Base-by-base conservation (phyloP, 2,888 invertebrate species). In the Ochropleura plecta region DNA sequence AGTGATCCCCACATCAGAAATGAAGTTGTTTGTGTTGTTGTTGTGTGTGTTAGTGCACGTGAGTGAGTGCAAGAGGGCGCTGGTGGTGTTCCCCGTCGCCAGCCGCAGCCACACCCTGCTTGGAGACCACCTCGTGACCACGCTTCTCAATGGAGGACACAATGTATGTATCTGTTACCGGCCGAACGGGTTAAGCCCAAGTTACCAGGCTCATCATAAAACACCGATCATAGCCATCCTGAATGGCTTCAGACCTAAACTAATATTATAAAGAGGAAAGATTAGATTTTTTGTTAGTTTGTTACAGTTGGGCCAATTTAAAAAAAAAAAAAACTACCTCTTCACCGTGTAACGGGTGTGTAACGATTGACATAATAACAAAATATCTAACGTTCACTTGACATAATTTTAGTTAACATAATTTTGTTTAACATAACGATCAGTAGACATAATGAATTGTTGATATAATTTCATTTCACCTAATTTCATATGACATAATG, bases 61-160 rank as follows among this genome's bases (percentile, higher is more conserved):
- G 70, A 73, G 86, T 73, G 74, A 49, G 48, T 83, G 87, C 9
- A 81, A 88, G 64, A 81, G 80, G 40, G 81, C 91, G 16, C 81
- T 94, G 55, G 90, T 92, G 40, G 88, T 92, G 70, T 92, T 92
- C 77, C 93, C 93, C 4, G 82, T 90, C 60, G 91, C 92, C 0
- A 84, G 88, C 30, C 86, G 86, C 42, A 90, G 90, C 64, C 92
- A 93, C 83, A 83, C 88, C 8, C 85, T 87, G 4, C 86, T 93
- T 0, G 93, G 92, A 9, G 91, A 92, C 60, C 91, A 91, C 8
- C 53, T 93, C 0, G 92, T 91, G 6, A 85, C 73, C 20, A 89
- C 85, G 44, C 74, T 94, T 51, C 74, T 91, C 10, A 82, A 88
- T 16, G 93, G 87, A 48, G 93, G 93, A 5, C 91, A 93, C 78